Conservation (phyloP, 1,140 invertebrate genomes). For the Drosophila leontia region DNA sequence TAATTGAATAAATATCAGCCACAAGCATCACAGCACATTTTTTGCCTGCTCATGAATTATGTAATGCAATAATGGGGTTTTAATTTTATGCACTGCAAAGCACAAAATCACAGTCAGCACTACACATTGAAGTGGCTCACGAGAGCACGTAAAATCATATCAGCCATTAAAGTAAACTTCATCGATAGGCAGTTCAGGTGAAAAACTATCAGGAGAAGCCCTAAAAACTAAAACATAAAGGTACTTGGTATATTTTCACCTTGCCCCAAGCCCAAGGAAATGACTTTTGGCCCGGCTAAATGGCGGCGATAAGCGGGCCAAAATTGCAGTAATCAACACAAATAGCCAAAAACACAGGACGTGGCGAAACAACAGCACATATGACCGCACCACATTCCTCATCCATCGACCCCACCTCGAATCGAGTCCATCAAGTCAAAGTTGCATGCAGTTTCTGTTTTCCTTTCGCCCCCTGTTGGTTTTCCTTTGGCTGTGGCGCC, state of each 20-base stretch:
- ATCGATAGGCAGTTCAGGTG: neutral
- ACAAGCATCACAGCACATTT: conserved; percentile 38
- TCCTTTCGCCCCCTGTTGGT: conserved; percentile 42
- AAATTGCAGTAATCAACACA: conserved; percentile 48
- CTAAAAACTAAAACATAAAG: neutral
- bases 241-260: neutral
- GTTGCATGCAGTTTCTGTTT: conserved; percentile 66
- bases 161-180: conserved; percentile 2
- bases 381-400: conserved; percentile 23
- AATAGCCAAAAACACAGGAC: conserved; percentile 41
- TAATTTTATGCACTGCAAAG: conserved; percentile 73
- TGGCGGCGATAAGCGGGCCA: conserved; percentile 18
- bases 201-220: neutral
- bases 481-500: conserved; percentile 29
- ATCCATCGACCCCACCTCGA: conserved; percentile 11
- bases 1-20: conserved; percentile 46
- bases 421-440: conserved; percentile 20
- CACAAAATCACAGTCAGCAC: conserved; percentile 62
- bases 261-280: conserved; percentile 2
- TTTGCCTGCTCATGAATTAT: conserved; percentile 40
- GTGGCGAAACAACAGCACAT: conserved; percentile 13
- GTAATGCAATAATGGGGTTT: conserved; percentile 52
- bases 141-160: conserved; percentile 15
- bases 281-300: conserved; percentile 20
- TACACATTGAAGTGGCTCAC: conserved; percentile 24